Base-by-base conservation (phyloP, 2,888 invertebrate genomes). In the Cremastinae sp. region DNA sequence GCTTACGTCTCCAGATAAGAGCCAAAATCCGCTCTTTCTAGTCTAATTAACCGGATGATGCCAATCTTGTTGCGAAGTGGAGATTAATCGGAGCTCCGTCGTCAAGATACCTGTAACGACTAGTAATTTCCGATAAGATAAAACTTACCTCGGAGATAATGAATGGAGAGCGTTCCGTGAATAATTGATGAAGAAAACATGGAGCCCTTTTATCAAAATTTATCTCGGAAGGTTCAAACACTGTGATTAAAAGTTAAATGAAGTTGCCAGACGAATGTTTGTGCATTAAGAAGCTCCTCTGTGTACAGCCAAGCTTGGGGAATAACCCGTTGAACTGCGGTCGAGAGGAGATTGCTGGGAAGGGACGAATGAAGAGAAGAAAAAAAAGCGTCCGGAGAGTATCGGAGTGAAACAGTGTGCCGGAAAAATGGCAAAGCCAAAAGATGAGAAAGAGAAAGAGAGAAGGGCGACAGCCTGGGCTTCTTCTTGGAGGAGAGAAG, bases 21-120 rank as follows among this genome's bases (percentile, higher is more conserved):
- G 22, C n/a, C 38, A 20, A n/a, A 18, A 59, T 22, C 51, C 18
- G 20, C 49, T 14, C 45, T 10, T 14, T 34, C 36, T 22, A 34
- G 54, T 53, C 36, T 54, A 62, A 70, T 64, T 71, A 71, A 54
- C 71, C 64, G 47, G 54, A 64, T 56, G 62, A 71, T 71, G 47
- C 34, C 56, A 12, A 71, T 64, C 56, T 64, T 41, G 49, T 71
- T 71, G 14, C 71, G 45, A 36, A 71, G 64, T 64, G 38, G 47
- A 56, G 47, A 71, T 71, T 71, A 64, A 47, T 62, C 47, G 22
- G 14, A 54, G 45, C 53, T 34, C 41, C 41, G n/a, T 9, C 53
- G 14, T 43, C 41, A 41, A 51, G 43, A 65, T 43, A 43, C 28
- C 12, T 41, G 65, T 53, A 28, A 28, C 28, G 28, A 28, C 28